Base-by-base conservation (phyloP, 2,797 vertebrate genomes). In the Crenichthys baileyi region DNA sequence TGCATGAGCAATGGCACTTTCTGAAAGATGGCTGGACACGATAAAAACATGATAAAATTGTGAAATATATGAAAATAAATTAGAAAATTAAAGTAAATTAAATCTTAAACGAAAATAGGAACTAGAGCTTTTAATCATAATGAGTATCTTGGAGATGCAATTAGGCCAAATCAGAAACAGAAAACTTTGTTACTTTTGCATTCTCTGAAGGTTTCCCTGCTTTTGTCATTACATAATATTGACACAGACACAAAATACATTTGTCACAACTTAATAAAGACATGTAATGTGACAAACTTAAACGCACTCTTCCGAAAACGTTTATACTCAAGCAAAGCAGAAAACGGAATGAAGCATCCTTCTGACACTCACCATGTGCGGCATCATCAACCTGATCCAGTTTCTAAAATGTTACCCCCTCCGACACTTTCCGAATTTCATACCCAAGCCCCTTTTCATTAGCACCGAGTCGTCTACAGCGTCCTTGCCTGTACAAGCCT, bases 321-420 rank as follows among this genome's bases (percentile, higher is more conserved):
- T 3, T 73, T 46, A 73, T 73, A 55, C 16, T 26, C 31, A 5
- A 31, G 63, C 70, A 81, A 48, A 24, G 58, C 50, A 11, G 29
- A 0, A 5, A 76, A 65, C 39, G 72, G 41, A 77, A 83, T 2
- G 51, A 36, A 81, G 75, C 75, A 78, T 77, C 77, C 24, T 31
- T 77, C 84, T 29, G 63, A 78, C 83, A 94, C 94, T 95, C 91
- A 95, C 94, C 94, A 90, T 90, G 36, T 36, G 36, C 36, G 36
- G 36, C 80, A 77, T 87, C 55, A 74, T 63, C 58, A 61, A 70
- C 68, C 76, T 81, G 75, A 86, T 82, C 83, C 78, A 48, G 31
- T 60, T 83, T 86, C 70, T 81, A 81, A 72, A 77, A 86, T 79
- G 85, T 88, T 85, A 85, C 83, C 73, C 86, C 67, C 74, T 63